Evolutionary conservation across 2,888 invertebrate genomes (phyloP).

Genomic region (Cyclophora punctaria): DNA sequence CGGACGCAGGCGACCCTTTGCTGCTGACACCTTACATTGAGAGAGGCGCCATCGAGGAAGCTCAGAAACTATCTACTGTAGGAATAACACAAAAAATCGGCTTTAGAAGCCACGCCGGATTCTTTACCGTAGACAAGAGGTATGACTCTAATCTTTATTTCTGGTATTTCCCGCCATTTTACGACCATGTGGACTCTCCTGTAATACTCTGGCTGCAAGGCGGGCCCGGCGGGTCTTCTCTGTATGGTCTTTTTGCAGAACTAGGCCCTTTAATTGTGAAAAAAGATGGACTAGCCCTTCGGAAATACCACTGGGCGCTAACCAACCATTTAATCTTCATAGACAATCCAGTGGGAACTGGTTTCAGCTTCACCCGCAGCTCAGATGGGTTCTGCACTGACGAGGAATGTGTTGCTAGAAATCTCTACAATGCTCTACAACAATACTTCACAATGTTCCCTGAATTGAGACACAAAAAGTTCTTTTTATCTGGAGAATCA

Average conservation of each 20-base stretch:
- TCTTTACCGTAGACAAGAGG: constrained; percentile 75
- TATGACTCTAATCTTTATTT: constrained; percentile 77
- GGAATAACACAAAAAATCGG: constrained; percentile 46
- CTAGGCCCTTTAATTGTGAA: constrained; percentile 74
- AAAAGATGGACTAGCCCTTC: constrained; percentile 40
- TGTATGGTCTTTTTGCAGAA: constrained; percentile 75
- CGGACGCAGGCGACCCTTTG: constrained; percentile 57
- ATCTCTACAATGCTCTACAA: constrained; percentile 64
- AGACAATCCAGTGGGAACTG: constrained; percentile 79
- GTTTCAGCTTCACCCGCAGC: constrained; percentile 77
- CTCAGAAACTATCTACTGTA: constrained; percentile 53
- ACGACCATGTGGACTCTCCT: constrained; percentile 52
- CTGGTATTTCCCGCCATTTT: constrained; percentile 78
- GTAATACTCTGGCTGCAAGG: constrained; percentile 76
- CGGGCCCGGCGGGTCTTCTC: constrained; percentile 72
- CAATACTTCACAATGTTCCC: constrained; percentile 78
- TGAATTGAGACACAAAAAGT: constrained; percentile 62
- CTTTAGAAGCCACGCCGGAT: constrained; percentile 75
- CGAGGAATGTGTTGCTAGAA: constrained; percentile 71
- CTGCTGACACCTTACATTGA: constrained; percentile 76
- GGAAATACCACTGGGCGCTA: constrained; percentile 75
- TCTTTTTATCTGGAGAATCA: constrained; percentile 78
- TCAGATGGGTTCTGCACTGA: constrained; percentile 70
- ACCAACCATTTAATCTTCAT: constrained; percentile 77
- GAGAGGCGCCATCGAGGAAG: constrained; percentile 61